These are phyloP conservation scores for Rapana venosa DNA, from an alignment of 2,888 invertebrate genomes.

Conservation along the genomic window DNA sequence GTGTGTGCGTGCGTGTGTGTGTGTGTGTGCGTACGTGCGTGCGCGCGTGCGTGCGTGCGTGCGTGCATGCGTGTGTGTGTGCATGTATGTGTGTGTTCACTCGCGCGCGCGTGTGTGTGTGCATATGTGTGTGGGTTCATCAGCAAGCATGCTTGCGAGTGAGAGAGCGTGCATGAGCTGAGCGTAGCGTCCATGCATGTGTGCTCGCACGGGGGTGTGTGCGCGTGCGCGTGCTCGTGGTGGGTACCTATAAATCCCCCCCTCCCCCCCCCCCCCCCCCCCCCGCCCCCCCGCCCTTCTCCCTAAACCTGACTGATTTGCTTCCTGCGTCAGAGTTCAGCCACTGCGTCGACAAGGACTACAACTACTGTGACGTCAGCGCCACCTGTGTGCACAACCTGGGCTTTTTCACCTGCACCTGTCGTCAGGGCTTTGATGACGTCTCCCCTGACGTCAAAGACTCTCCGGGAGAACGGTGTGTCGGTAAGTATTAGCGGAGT, in stretches of 20 bases:
- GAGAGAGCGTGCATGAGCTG: too few species aligned
- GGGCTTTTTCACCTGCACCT: slow-evolving; percentile 54
- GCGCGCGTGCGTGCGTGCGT: background rate
- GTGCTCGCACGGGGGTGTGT: too few species aligned
- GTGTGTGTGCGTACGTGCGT: background rate
- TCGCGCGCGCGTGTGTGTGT: background rate
- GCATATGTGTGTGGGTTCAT: background rate
- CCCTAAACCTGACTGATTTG: background rate
- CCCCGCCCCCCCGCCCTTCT: background rate
- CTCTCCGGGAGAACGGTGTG: slow-evolving; percentile 53
- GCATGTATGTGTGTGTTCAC: background rate
- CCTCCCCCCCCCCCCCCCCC: background rate
- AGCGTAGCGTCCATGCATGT: too few species aligned
- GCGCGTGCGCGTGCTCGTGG: too few species aligned
- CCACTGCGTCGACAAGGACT: slow-evolving; percentile 51
- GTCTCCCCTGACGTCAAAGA: slow-evolving; percentile 49
- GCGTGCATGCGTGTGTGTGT: background rate
- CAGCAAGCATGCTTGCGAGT: too few species aligned
- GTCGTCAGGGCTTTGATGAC: slow-evolving; percentile 54
- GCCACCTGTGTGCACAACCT: slow-evolving; percentile 50
- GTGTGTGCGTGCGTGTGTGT: background rate
- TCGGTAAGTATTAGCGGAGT: slow-evolving; percentile 40
- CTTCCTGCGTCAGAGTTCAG: slow-evolving; percentile 51
- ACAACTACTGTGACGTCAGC: slow-evolving; percentile 54
- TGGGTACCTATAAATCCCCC: background rate